phyloP scores from a whole-genome alignment of 2,797 vertebrate species.

The Heterohyrax brucei region DNA sequence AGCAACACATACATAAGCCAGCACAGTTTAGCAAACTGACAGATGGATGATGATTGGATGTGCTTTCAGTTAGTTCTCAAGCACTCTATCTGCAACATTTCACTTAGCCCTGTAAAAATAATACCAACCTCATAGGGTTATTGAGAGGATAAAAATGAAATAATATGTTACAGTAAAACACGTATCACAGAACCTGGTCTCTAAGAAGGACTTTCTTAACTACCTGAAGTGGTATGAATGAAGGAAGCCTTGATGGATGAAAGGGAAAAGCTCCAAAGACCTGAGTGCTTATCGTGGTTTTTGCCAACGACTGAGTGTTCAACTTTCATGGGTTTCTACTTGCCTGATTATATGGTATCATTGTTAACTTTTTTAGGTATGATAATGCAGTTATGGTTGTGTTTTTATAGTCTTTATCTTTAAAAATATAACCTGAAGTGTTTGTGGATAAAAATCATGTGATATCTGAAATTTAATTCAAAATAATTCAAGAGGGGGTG shows the following conservation, averaged over 20 bases:
- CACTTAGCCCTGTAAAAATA: background rate
- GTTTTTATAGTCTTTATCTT: slow-evolving; percentile 26
- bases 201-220: background rate
- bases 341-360: background rate
- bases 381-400: background rate
- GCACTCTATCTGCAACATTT: background rate
- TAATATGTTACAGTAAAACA: background rate
- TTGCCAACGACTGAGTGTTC: background rate
- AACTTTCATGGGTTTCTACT: background rate
- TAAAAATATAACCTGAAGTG: background rate
- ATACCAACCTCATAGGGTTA: background rate
- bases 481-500: slow-evolving; percentile 24
- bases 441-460: slow-evolving; percentile 29
- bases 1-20: background rate
- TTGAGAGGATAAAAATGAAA: background rate
- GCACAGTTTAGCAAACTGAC: background rate
- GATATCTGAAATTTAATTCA: slow-evolving; percentile 2
- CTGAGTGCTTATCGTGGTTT: background rate
- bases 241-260: background rate
- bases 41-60: background rate
- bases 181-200: background rate
- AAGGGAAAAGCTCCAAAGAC: background rate
- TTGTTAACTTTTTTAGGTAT: background rate
- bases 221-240: background rate
- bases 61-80: background rate